Base-by-base conservation (phyloP, 1,140 invertebrate genomes). In the Procambarus virginalis region DNA sequence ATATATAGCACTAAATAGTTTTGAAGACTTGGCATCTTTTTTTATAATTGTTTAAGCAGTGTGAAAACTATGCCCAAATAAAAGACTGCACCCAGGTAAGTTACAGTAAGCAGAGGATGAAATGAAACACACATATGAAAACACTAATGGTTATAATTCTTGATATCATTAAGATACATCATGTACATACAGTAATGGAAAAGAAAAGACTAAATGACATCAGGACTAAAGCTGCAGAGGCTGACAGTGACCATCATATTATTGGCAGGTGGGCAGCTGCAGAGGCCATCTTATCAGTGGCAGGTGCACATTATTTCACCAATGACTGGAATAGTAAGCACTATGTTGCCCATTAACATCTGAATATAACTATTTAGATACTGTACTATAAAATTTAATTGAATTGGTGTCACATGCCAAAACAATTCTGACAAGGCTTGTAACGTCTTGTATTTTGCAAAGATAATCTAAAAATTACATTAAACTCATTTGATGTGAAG, bases 121-220 rank as follows among this genome's bases (percentile, higher is more conserved):
- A 73, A 85, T 85, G 34, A 85, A 85, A 87, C 34, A 80, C 20
- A 20, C 75, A 17, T 20, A 51, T 78, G 81, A 77, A 89, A 89
- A 89, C 81, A 89, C 81, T 64, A 79, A 89, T 60, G 81, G 70
- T 84, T 89, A 89, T 89, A 83, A 68, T 89, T 87, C 46, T 80
- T 89, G 22, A 68, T 77, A 84, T 89, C 45, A 89, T 89, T 60
- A 84, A 89, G 81, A 75, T 84, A 89, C 84, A 89, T 89, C 49
- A 84, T 89, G 75, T 89, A 70, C 80, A 89, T 51, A 82, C 51
- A 76, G 49, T 48, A 81, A 70, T 80, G 70, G 81, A 82, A 82
- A 70, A 88, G 48, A 89, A 82, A 82, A 75, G n/a, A 76, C 68
- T 75, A 70, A 82, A 75, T 81, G 78, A 88, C 79, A 83, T n/a